Conservation (phyloP, 2,888 invertebrate species). For the Lucinisca nassula region DNA sequence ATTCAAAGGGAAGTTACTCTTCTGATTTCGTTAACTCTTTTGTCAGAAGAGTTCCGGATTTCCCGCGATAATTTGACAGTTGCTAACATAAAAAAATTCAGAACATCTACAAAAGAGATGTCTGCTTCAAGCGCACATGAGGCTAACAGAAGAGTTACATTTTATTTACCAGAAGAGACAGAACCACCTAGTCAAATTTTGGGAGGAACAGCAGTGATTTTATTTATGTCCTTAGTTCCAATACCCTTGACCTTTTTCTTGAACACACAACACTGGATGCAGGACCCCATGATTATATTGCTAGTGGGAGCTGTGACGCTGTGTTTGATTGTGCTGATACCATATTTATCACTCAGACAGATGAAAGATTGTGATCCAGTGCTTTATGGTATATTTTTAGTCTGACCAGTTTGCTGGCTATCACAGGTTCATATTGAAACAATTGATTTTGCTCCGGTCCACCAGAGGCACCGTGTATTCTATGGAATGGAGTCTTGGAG, state of each 20-base stretch:
- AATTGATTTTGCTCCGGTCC: no score
- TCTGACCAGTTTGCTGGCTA: no score
- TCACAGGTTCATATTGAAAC: no score
- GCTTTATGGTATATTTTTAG: constrained; percentile 41
- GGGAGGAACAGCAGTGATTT: constrained; percentile 38
- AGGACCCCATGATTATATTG: constrained; percentile 39
- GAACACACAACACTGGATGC: constrained; percentile 63
- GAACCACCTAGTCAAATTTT: background rate
- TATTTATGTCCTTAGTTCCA: constrained; percentile 55
- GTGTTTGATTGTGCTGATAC: constrained; percentile 24
- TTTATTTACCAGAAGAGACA: background rate
- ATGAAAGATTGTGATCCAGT: constrained; percentile 59
- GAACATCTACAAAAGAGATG: background rate
- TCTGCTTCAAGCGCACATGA: background rate
- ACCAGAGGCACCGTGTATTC: no score
- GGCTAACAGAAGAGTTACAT: background rate
- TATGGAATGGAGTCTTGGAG: no score
- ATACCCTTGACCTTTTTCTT: constrained; percentile 45
- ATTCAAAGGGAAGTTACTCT: no score
- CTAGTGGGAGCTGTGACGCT: constrained; percentile 47
- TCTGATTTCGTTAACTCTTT: background rate
- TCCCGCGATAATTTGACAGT: constrained; percentile 8
- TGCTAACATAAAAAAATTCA: background rate
- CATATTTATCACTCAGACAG: constrained; percentile 30
- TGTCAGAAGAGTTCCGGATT: background rate